Base-by-base conservation (phyloP, 2,888 invertebrate genomes). In the Drosophila peninsularis region DNA sequence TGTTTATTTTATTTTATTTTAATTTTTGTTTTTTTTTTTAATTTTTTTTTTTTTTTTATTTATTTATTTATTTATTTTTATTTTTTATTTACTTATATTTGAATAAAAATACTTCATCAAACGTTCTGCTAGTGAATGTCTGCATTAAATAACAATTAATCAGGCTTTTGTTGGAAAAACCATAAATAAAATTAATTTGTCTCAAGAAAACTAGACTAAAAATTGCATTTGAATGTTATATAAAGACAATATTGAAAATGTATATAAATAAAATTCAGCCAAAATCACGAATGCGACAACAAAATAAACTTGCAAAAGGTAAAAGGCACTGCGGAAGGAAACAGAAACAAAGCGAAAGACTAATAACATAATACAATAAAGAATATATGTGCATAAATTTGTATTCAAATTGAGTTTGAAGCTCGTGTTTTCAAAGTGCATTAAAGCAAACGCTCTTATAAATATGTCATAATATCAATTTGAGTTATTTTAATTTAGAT, bases 401-500 rank as follows among this genome's bases (percentile, higher is more conserved):
- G 19, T 41, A 41, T 54, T 19, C 6, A 24, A 27, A 37, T 37
- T 21, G n/a, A 17, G 17, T 24, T 52, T 2, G 6, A 9, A 17
- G 24, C n/a, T 52, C 36, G n/a, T 14, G 17, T 30, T 39, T 30
- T 19, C 41, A n/a, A 30, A 32, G 5, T 9, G 17, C 41, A 42
- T 14, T 30, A 7, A 32, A 63, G 4, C n/a, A n/a, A 41, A 34
- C 27, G 34, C 19, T 19, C 24, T 53, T 41, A 41, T 49, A 63
- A 49, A 62, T 49, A 41, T n/a, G 24, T 32, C 17, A 19, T 3
- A 47, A 19, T 13, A 17, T 32, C 21, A 61, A 32, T n/a, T 47
- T 62, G 17, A 17, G 14, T 24, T 24, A 63, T 34, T 32, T 63
- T 13, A 49, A 62, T 41, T 62, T 39, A 62, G 32, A 47, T 62